These are phyloP conservation scores for Epinotia bilunana DNA, from an alignment of 2,888 invertebrate species.

Conservation along the genomic window DNA sequence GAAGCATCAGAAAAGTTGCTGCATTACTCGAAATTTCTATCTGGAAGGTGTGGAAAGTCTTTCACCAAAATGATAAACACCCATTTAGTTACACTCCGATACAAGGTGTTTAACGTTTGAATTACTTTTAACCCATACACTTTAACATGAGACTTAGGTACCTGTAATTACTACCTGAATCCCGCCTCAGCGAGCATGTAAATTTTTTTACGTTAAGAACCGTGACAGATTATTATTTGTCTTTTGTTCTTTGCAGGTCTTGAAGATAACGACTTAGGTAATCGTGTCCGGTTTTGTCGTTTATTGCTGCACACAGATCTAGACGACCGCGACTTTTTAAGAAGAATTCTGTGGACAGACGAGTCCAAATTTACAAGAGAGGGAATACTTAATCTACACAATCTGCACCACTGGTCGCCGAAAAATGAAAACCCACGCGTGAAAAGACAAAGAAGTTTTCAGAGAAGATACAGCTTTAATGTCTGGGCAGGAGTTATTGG, in stretches of 20 bases:
- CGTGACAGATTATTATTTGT: background rate
- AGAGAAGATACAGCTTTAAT: slow-evolving; percentile 25
- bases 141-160: too few species aligned
- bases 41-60: slow-evolving; percentile 40
- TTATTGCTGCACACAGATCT: slow-evolving; percentile 44
- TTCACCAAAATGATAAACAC: slow-evolving; percentile 37
- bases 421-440: slow-evolving; percentile 27
- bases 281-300: slow-evolving; percentile 44
- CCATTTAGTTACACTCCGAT: slow-evolving; percentile 46
- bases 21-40: background rate
- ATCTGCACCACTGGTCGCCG: slow-evolving; percentile 41
- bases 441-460: slow-evolving; percentile 28
- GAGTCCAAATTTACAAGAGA: slow-evolving; percentile 40
- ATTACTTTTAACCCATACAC: background rate
- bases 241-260: slow-evolving; percentile 6
- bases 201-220: too few species aligned
- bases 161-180: background rate
- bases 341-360: slow-evolving; percentile 45
- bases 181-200: too few species aligned
- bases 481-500: slow-evolving; percentile 33
- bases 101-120: slow-evolving; percentile 28
- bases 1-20: background rate
- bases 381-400: slow-evolving; percentile 40
- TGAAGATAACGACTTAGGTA: slow-evolving; percentile 28
- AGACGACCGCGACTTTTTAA: slow-evolving; percentile 42